Evolutionary conservation across 1,140 invertebrate species (phyloP), one percentile per base, ranked within the genome.

Genomic region (Musca vetustissima): DNA sequence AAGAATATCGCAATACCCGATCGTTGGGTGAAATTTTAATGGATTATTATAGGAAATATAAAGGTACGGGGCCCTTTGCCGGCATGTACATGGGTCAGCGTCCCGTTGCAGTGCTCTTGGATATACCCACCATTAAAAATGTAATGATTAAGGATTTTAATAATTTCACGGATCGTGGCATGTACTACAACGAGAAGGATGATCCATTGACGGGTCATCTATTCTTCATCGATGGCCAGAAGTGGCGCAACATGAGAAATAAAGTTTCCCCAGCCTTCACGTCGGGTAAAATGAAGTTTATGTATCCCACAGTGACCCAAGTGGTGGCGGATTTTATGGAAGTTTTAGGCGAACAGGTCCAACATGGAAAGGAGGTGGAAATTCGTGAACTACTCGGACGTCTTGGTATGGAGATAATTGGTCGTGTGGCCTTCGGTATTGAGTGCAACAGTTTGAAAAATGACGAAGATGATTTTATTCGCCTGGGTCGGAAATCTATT

Each of bases 231-330:
- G 77, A 79, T 66, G 86, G 84, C 9, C 76, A 83, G 8, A 77
- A 81, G 22, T 90, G 89, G 89, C 84, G 83, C 66, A 73, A 83
- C 22, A 82, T 89, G 32, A 76, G 88, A 67, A 77, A 82, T 14
- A 85, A 88, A 69, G 82, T 89, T 36, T 86, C 86, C 50, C 87
- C 87, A 4, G 85, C 85, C 7, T 90, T 90, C 74, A 88, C 87
- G 0, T 81, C 85, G 7, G 83, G 82, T 1, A 87, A 87, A 74
- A 77, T 88, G 43, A 87, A 84, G 73, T 78, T 76, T 21, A 86
- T 87, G 83, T 73, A 79, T 25, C 71, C 75, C 22, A 72, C 77
- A 0, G 28, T 69, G n/a, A 17, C 66, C 4, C 1, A 17, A 1
- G 57, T 36, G 22, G 28, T 24, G 9, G 4, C 64, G 14, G 6